Percentiles rank a stretch among this genome's conserved stretches.
phyloP scores from a whole-genome alignment of 2,888 invertebrate species.

The Pimpla rufipes region DNA sequence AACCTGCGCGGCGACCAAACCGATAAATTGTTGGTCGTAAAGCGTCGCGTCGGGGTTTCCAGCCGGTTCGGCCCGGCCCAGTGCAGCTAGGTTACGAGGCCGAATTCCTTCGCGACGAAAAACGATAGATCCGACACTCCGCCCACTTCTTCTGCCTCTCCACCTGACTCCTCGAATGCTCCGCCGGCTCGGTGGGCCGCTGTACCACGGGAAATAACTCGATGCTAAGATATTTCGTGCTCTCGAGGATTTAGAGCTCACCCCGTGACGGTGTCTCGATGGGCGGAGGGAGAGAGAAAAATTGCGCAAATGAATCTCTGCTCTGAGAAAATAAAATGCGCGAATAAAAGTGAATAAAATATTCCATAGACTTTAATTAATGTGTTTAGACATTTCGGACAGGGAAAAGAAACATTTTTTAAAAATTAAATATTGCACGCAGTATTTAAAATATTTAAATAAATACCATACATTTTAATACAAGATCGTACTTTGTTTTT shows the following conservation, averaged over 20 bases:
- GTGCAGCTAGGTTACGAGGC: conserved; percentile 62
- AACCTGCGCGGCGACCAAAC: conserved; percentile 58
- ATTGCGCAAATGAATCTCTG: neutral
- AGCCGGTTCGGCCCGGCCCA: conserved; percentile 24
- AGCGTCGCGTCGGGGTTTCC: conserved; percentile 60
- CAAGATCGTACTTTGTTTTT: too few species aligned
- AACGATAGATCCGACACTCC: conserved; percentile 52
- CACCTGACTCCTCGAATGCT: conserved; percentile 10
- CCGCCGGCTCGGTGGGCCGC: neutral
- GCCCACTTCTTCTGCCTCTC: conserved; percentile 11
- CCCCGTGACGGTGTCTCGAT: neutral
- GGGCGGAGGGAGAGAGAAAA: neutral
- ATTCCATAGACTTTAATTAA: too few species aligned
- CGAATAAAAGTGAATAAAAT: too few species aligned
- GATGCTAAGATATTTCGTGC: conserved; percentile 16
- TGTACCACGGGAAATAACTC: neutral
- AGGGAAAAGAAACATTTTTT: too few species aligned
- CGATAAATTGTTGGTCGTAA: conserved; percentile 74
- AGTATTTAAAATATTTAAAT: too few species aligned
- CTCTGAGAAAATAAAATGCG: too few species aligned
- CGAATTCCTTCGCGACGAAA: conserved; percentile 68
- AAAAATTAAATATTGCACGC: too few species aligned
- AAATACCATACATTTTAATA: too few species aligned
- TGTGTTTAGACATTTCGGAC: too few species aligned
- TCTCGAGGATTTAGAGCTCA: neutral